Base-by-base conservation (phyloP, 2,888 invertebrate genomes). In the Orchesella flavescens region DNA sequence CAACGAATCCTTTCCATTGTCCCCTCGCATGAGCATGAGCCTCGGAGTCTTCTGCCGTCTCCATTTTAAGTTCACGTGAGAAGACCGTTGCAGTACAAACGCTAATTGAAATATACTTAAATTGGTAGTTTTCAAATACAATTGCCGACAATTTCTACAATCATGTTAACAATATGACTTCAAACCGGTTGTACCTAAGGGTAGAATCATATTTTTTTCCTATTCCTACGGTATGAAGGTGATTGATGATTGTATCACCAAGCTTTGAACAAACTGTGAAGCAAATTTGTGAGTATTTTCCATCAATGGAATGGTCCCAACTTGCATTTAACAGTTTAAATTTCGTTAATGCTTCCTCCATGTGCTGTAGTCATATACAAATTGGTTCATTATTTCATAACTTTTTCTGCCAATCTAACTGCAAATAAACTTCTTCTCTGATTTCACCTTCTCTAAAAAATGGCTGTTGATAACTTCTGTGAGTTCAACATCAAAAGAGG, bases 1-100 rank as follows among this genome's bases (percentile, higher is more conserved):
- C 92, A 72, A 94, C 92, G 89, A 94, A 94, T 5, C 92, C 91
- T 49, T 92, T 91, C 94, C 94, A 94, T 0, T 91, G 91, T 10
- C 92, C 93, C 55, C 23, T 76, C 24, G 69, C 63, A 5, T 24
- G 43, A 4, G 65, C 71, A 4, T 24, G 24, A 15, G 23, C 13
- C 13, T 24, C 66, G 21, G 23, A 24, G 13, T 61, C 71, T n/a
- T 43, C 43, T 46, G 46, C 46, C 68, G 21, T 19, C 1, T 66
- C 66, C n/a, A 19, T 49, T 46, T 44, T 34, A 13, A 77, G 59
- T 13, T 76, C 63, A 1, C 19, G 44, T 4, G 43, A 84, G 71
- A 85, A 86, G 3, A 86, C 83, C 9, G 71, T 34, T 17, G 84
- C 80, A 19, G 84, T 49, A 43, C 76, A 80, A 9, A 86, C 86